Evolutionary conservation across 2,888 invertebrate species (phyloP).

Genomic region (Aphelenchoides bicaudatus): DNA sequence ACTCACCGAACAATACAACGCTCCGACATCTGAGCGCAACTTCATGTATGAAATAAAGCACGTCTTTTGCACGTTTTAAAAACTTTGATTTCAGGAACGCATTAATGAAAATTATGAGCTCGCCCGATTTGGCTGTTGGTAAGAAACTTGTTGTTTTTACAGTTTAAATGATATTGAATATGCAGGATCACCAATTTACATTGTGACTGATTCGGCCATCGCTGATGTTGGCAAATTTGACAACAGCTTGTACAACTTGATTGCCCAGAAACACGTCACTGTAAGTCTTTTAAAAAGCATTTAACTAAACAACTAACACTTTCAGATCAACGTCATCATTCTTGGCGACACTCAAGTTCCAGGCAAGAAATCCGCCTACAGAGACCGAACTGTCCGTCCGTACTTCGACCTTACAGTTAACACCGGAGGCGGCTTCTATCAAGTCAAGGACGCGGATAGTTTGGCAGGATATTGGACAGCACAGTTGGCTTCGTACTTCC

Average conservation of each 20-base stretch:
- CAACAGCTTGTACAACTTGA: not conserved
- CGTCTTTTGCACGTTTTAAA: too few species aligned
- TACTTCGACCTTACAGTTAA: slow-evolving; percentile 36
- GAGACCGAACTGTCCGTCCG: slow-evolving; percentile 31
- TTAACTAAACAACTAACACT: not conserved
- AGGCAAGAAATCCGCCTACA: slow-evolving; percentile 34
- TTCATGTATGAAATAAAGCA: not conserved
- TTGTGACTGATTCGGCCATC: slow-evolving; percentile 4
- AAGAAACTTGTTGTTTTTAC: not conserved
- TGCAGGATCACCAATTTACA: slow-evolving; percentile 7
- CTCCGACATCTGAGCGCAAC: not conserved
- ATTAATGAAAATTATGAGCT: too few species aligned
- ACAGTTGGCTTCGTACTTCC: slow-evolving; percentile 15
- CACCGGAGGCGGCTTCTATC: slow-evolving; percentile 41
- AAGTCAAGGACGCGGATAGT: slow-evolving; percentile 3
- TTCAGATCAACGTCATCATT: slow-evolving; percentile 38
- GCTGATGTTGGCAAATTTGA: not conserved
- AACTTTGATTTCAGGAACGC: too few species aligned
- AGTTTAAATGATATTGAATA: not conserved
- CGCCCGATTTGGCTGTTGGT: not conserved
- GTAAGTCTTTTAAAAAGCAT: not conserved
- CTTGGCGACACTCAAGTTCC: slow-evolving; percentile 38
- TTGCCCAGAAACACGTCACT: slow-evolving; percentile 10
- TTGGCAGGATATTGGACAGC: slow-evolving; percentile 4
- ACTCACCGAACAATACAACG: slow-evolving; percentile 10